These are phyloP conservation scores for Gymnosoma rotundatum DNA, from an alignment of 2,888 invertebrate genomes.

Conservation along the genomic window DNA sequence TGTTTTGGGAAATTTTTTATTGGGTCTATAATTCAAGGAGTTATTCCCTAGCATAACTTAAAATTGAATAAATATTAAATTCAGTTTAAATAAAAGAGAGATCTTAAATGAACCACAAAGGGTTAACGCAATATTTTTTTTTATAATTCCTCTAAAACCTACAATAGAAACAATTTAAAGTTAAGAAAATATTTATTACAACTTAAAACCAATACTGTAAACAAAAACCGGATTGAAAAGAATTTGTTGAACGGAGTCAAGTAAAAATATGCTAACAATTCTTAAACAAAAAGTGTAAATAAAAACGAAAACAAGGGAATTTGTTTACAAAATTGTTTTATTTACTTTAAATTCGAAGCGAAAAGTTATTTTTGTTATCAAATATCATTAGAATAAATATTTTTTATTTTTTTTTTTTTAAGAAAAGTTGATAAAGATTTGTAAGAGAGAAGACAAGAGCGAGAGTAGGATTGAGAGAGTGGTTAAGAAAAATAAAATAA, in stretches of 20 bases:
- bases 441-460: neutral
- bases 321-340: slow-evolving; percentile 37
- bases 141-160: neutral
- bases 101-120: neutral
- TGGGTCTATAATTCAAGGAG: no score
- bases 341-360: slow-evolving; percentile 1
- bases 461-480: neutral
- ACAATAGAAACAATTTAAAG: slow-evolving; percentile 21
- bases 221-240: slow-evolving; percentile 48
- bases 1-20: no score
- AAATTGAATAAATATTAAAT: no score
- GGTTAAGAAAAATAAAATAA: neutral
- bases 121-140: neutral
- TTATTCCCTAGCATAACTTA: no score
- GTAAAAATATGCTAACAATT: slow-evolving; percentile 7
- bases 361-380: neutral
- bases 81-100: no score
- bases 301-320: slow-evolving; percentile 10
- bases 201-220: slow-evolving; percentile 40
- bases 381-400: no score
- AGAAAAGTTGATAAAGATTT: no score
- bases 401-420: no score
- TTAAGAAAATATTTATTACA: slow-evolving; percentile 35
- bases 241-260: slow-evolving; percentile 4
- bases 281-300: neutral